Base-by-base conservation (phyloP, 2,113 vertebrate species). In the Petaurus breviceps region DNA sequence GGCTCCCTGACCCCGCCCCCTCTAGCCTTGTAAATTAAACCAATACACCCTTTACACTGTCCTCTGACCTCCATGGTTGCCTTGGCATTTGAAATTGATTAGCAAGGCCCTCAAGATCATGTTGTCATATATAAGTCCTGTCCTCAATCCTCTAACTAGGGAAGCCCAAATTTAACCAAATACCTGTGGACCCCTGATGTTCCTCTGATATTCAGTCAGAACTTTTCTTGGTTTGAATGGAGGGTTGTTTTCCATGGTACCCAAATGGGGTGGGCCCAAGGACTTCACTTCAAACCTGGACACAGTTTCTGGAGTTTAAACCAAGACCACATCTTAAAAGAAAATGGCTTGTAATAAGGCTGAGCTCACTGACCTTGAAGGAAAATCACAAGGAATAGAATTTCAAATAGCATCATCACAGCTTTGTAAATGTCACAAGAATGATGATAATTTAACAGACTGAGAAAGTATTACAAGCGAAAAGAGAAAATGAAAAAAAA, bases 351-450 rank as follows among this genome's bases (percentile, higher is more conserved):
- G 9, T 92, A 92, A 96, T 55, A 51, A 43, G 37, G 1, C n/a
- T 28, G 46, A 92, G 91, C 16, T 61, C 51, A 91, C 51, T n/a
- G 57, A 57, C 92, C 55, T 95, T 19, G 55, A 52, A 92, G 57
- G 43, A 52, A 91, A 93, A 96, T 37, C 90, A 25, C 97, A 90
- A 1, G 46, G 43, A 97, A 53, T 52, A 96, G 92, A 84, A 91
- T 54, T 92, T 19, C 50, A 96, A 92, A 61, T 57, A 89, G 51
- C 31, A 0, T 23, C 92, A 84, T 95, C 51, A 89, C 47, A 51
- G 77, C 90, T 96, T 49, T 91, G 94, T 92, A 96, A 95, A 91
- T 43, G 89, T 89, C 96, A 96, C 0, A 23, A 50, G 57, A 55
- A n/a, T 50, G 89, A 0, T 61, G 68, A 51, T 19, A 55, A 54